phyloP scores from a whole-genome alignment of 2,113 vertebrate species.

The Callospermophilus lateralis region DNA sequence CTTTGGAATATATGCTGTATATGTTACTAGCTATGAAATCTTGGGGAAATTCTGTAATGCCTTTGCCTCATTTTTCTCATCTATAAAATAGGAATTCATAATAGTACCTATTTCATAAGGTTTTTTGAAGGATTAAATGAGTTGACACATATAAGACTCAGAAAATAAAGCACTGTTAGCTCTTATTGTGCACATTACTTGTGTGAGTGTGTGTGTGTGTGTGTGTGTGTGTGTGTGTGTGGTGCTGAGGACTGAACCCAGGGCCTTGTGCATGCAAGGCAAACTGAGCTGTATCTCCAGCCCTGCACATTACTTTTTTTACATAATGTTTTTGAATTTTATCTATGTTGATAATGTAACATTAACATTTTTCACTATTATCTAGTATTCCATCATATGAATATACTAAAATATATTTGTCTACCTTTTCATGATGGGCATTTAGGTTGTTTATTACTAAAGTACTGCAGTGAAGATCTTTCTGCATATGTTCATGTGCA shows the following conservation, averaged over 20 bases:
- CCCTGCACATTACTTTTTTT: not conserved
- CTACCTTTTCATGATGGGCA: not conserved
- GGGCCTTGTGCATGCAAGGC: too few species aligned
- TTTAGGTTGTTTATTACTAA: slow-evolving; percentile 39
- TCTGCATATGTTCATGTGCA: not conserved
- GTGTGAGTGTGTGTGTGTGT: not conserved
- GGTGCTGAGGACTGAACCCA: too few species aligned
- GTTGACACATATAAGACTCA: not conserved
- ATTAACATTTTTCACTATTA: not conserved
- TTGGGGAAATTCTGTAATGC: slow-evolving; percentile 39
- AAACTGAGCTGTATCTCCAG: too few species aligned
- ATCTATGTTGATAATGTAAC: slow-evolving; percentile 16
- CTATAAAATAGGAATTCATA: slow-evolving; percentile 53
- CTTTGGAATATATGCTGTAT: slow-evolving; percentile 12
- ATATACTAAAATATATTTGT: not conserved
- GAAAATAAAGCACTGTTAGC: slow-evolving; percentile 23
- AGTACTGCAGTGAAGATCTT: slow-evolving; percentile 15
- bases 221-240: not conserved
- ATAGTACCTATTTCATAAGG: not conserved
- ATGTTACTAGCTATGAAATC: not conserved
- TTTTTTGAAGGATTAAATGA: slow-evolving; percentile 33
- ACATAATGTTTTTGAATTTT: slow-evolving; percentile 18
- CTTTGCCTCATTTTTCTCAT: slow-evolving; percentile 27
- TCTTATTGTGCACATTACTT: slow-evolving; percentile 19
- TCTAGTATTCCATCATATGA: not conserved